Evolutionary conservation across 2,888 invertebrate species (phyloP).

Genomic region (Apodemia duryi): DNA sequence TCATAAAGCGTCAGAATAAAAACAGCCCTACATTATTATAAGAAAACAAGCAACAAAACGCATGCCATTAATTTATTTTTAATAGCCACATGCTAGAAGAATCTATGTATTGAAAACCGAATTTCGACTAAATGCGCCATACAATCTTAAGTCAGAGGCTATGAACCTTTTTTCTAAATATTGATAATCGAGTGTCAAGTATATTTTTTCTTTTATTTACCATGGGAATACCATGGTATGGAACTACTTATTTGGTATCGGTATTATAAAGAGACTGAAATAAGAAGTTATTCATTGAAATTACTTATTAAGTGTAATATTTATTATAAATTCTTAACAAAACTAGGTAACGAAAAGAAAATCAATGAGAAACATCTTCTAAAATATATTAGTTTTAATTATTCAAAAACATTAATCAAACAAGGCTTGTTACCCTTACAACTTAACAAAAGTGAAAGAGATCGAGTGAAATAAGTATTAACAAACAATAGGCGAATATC

Average conservation of each 20-base stretch:
- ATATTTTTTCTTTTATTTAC: too few species aligned
- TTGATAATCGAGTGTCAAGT: too few species aligned
- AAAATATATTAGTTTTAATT: slow-evolving; percentile 9
- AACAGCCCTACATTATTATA: slow-evolving; percentile 3
- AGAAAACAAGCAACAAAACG: slow-evolving; percentile 7
- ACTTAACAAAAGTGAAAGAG: slow-evolving; percentile 3
- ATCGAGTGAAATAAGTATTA: slow-evolving; percentile 9
- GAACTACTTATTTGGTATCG: too few species aligned
- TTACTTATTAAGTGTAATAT: too few species aligned
- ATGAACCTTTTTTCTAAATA: too few species aligned
- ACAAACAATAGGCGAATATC: slow-evolving; percentile 7
- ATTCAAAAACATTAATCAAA: slow-evolving; percentile 6
- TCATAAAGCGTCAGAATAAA: not conserved
- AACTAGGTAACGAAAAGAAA: not conserved
- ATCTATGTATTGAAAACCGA: not conserved
- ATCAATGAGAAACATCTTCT: not conserved
- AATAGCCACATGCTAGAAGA: not conserved
- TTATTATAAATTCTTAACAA: too few species aligned
- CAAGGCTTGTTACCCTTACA: slow-evolving; percentile 10
- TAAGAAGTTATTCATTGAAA: too few species aligned
- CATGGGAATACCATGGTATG: too few species aligned
- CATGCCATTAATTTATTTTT: not conserved
- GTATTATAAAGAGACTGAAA: too few species aligned
- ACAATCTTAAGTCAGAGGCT: too few species aligned
- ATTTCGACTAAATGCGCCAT: too few species aligned